Evolutionary conservation across 2,113 vertebrate species (phyloP).

Genomic region (Osmerus eperlanus): DNA sequence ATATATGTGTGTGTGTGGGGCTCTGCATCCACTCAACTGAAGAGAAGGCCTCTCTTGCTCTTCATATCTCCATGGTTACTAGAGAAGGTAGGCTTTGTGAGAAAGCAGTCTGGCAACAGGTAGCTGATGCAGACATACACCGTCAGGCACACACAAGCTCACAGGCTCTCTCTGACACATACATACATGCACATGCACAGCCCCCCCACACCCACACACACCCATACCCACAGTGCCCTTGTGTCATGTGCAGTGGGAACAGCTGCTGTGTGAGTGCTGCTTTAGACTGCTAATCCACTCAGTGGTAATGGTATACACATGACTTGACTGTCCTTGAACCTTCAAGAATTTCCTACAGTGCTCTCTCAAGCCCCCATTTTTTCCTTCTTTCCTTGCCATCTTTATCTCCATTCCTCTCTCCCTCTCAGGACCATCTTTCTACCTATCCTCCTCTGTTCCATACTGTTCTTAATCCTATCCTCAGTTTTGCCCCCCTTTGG

Average conservation of each 20-base stretch:
- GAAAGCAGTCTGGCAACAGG: slow-evolving; percentile 54
- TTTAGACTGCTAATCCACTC: slow-evolving; percentile 35
- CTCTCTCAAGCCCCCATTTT: background rate
- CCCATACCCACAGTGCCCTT: slow-evolving; percentile 16
- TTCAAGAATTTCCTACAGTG: background rate
- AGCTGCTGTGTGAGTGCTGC: slow-evolving; percentile 15
- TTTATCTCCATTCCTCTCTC: background rate
- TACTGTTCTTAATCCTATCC: no score
- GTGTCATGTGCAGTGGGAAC: slow-evolving; percentile 9
- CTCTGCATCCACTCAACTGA: slow-evolving; percentile 37
- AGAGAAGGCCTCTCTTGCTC: slow-evolving; percentile 54
- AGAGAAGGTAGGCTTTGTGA: slow-evolving; percentile 46
- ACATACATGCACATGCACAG: slow-evolving; percentile 10
- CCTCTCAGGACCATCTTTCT: background rate
- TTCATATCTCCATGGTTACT: slow-evolving; percentile 68
- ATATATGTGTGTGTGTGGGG: background rate
- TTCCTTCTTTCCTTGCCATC: background rate
- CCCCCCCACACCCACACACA: background rate
- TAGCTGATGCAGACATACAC: slow-evolving; percentile 33
- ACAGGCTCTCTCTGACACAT: slow-evolving; percentile 6
- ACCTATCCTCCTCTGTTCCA: background rate
- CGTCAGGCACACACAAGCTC: slow-evolving; percentile 2
- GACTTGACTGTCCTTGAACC: slow-evolving; percentile 15
- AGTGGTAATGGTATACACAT: slow-evolving; percentile 31
- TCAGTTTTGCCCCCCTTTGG: background rate